Evolutionary conservation across 2,797 vertebrate genomes (phyloP), one percentile per base, ranked within the genome.

Genomic region (Glossophaga mutica): DNA sequence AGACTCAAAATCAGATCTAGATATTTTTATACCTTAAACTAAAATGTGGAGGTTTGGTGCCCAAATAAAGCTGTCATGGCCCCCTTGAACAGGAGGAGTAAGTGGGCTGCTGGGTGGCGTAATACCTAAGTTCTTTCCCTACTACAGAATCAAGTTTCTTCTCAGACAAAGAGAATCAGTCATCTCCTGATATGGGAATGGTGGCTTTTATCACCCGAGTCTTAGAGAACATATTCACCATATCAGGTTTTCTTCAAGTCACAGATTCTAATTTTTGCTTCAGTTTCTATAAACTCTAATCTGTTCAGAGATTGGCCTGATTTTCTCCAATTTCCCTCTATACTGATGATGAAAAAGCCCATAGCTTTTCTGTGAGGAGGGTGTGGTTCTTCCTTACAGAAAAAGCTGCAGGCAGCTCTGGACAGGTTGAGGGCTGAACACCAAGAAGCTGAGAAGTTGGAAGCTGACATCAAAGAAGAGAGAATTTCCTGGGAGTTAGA

Each of bases 401-500:
- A 88, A 12, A 94, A n/a, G 11, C 55, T 97, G n/a, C 93, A 92
- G 26, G n/a, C 4, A 16, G 15, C 34, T 52, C 93, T 97, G 18
- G 5, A 39, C 68, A 94, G 48, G 15, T 77, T 97, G 89, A 86
- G 1, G 29, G 12, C 19, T 14, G 15, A 97, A 4, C 55, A 76
- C 3, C 5, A 88, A 78, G 15, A 95, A 92, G 89, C 83, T 11
- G 57, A 95, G 44, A 9, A 37, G 10, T 37, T 88, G 32, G 57
- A 74, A 79, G 57, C 26, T 76, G 22, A 78, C 39, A 5, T 97
- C 37, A n/a, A 5, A 76, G 32, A 6, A 92, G 82, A 97, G 29
- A 95, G 8, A 77, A 62, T 37, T 83, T 71, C 68, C 65, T 95
- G 94, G 88, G 77, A 97, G 97, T 96, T 94, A 95, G 8, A 68